These are phyloP conservation scores for Hippasteria phrygiana DNA, from an alignment of 53 echinoderm and acorn worm species.

Conservation along the genomic window DNA sequence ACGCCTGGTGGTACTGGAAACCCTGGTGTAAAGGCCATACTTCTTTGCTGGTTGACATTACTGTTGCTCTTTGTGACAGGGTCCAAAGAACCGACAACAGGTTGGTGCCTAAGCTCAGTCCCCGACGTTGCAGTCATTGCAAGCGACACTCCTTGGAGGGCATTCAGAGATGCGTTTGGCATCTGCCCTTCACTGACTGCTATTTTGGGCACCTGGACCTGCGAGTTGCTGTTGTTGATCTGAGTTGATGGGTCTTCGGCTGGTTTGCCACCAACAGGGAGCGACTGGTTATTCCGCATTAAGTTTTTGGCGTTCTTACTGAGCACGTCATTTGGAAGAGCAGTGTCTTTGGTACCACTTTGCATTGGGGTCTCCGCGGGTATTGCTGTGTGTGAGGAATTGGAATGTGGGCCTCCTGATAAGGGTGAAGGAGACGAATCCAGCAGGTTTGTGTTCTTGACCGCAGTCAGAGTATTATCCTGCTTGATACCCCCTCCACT, in stretches of 20 bases:
- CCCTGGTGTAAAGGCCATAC: background rate
- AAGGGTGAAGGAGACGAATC: background rate
- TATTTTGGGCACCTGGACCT: conserved; percentile 26
- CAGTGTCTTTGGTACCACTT: background rate
- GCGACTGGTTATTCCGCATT: conserved; percentile 37
- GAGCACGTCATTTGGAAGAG: conserved; percentile 51
- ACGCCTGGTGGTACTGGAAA: conserved; percentile 32
- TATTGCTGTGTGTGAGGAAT: background rate
- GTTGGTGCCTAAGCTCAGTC: background rate
- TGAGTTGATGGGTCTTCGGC: conserved; percentile 38
- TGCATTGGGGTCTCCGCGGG: background rate
- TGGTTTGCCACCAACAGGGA: background rate
- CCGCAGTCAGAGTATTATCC: background rate
- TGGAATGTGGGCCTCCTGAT: conserved; percentile 4
- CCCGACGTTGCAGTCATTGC: conserved; percentile 29
- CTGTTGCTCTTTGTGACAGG: conserved; percentile 6
- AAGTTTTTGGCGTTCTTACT: conserved; percentile 59
- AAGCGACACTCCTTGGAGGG: conserved; percentile 33
- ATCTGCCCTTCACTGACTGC: conserved; percentile 12
- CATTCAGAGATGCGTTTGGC: conserved; percentile 21
- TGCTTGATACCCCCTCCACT: too few relatives aligned
- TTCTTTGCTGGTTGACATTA: conserved; percentile 23
- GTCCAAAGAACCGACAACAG: conserved; percentile 6
- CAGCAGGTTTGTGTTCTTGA: background rate
- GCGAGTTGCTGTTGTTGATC: conserved; percentile 63